Evolutionary conservation across 2,888 invertebrate genomes (phyloP), one percentile per base, ranked within the genome.

Genomic region (Sphinx pinastri): DNA sequence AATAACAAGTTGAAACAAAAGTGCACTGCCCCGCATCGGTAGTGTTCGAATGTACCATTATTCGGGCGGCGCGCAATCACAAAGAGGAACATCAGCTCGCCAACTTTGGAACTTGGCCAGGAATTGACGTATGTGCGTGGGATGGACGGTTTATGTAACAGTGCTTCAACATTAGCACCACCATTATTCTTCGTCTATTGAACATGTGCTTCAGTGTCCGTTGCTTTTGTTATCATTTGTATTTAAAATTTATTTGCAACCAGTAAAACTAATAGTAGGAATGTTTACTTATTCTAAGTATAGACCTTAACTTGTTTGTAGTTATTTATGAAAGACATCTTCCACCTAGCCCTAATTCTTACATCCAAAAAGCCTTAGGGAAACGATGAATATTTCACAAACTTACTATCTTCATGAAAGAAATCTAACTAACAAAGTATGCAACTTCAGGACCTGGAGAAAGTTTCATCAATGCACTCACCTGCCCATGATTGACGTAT

Each of bases 401-500:
- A 2, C 1, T 25, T 25, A 2, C 25, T 25, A 25, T 2, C 25
- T 25, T 25, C 25, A 25, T 25, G 25, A 25, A 2, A 25, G 25
- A 25, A 25, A 25, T 25, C 25, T 25, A 25, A 25, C 25, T 25
- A 25, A 25, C 25, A 25, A 25, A 25, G 2, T 38, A 38, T 8
- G 6, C 38, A 38, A 51, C 8, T 51, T 12, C 51, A 51, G 10
- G 51, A 51, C 14, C 51, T 51, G 10, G 8, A 51, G 8, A 38
- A 38, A 51, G 12, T 12, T 5, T 51, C 11, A 12, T 4, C 47
- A 60, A 63, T 0, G 11, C 2, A 74, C 96, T 95, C 87, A 99
- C 99, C 97, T 98, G 97, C 94, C 98, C 98, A 83, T 96, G 94
- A 91, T 98, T 97, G 83, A 94, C 93, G 94, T 97, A 99, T 81